Evolutionary conservation across 1,140 invertebrate genomes (phyloP), one percentile per base, ranked within the genome.

Genomic region (Heliconius congener): DNA sequence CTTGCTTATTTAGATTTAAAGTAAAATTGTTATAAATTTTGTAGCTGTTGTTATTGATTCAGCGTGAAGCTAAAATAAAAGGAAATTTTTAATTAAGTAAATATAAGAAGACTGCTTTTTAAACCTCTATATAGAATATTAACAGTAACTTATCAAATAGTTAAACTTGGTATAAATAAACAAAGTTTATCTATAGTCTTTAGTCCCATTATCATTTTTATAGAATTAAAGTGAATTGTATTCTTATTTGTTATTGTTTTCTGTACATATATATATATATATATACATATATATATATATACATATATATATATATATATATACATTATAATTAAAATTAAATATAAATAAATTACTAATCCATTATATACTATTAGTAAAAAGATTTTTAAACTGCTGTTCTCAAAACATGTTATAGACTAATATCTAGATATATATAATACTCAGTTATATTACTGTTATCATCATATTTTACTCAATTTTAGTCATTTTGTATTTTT

Each of bases 371-470:
- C 1, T 55, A 55, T 8, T 55, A 55, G 19, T n/a, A 19, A n/a
- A n/a, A 55, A 55, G 19, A 55, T 13, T 46, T 46, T 46, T n/a
- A 19, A 57, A 57, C n/a, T 23, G n/a, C 55, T 8, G 19, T 57
- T 57, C n/a, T 9, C 55, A 57, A 57, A 57, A 23, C 55, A 57
- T 57, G 55, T 57, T 57, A 11, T 57, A 57, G 55, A 57, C n/a
- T 57, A 57, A 57, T 57, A 57, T 57, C 55, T 57, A 34, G 13
- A 70, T n/a, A 19, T n/a, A 19, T 74, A 19, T 42, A 74, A 74
- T 74, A 71, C 34, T 73, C 52, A 78, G 57, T 30, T 30, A n/a
- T 23, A 72, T 74, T n/a, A 52, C 6, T 52, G 50, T 52, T 52
- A 52, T 52, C 18, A 19, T 19, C 50, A 6, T 52, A 18, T 52